A percentile compares a stretch with the other conserved stretches of the same genome.
phyloP scores from a whole-genome alignment of 2,888 invertebrate species.

The Bombyx huttoni region DNA sequence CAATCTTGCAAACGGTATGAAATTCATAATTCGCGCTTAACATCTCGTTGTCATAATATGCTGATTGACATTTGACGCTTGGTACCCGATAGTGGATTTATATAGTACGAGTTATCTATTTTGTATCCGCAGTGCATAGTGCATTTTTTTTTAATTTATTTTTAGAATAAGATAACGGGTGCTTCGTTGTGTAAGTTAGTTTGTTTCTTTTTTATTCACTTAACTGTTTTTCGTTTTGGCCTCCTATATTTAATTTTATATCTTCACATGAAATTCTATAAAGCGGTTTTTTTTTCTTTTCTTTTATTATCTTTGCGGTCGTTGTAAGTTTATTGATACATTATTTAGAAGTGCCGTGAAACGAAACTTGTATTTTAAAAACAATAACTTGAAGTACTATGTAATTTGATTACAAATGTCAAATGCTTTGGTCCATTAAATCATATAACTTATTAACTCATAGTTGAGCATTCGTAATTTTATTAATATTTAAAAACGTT shows the following conservation, averaged over 20 bases:
- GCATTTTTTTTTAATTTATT: conserved; percentile 9
- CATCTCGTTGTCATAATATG: too few species aligned
- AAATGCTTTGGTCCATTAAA: conserved; percentile 45
- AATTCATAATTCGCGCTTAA: too few species aligned
- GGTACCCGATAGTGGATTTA: too few species aligned
- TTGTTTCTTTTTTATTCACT: not conserved
- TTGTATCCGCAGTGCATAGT: not conserved
- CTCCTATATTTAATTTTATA: too few species aligned
- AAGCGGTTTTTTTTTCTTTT: too few species aligned
- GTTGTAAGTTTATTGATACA: too few species aligned
- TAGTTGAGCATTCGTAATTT: conserved; percentile 53
- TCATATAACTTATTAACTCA: conserved; percentile 17
- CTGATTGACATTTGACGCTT: too few species aligned
- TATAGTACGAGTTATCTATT: too few species aligned
- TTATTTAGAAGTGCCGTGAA: too few species aligned
- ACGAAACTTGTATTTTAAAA: not conserved
- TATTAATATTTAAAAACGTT: conserved; percentile 61
- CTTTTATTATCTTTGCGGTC: too few species aligned
- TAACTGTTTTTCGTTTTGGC: not conserved
- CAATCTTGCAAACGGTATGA: too few species aligned
- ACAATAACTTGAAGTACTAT: conserved; percentile 2
- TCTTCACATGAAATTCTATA: too few species aligned
- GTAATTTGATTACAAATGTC: conserved; percentile 43
- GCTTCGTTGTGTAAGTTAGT: conserved; percentile 41
- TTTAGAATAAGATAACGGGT: conserved; percentile 56